These are phyloP conservation scores for Ailuropoda melanoleuca DNA, from an alignment of 2,113 vertebrate species.

Conservation along the genomic window DNA sequence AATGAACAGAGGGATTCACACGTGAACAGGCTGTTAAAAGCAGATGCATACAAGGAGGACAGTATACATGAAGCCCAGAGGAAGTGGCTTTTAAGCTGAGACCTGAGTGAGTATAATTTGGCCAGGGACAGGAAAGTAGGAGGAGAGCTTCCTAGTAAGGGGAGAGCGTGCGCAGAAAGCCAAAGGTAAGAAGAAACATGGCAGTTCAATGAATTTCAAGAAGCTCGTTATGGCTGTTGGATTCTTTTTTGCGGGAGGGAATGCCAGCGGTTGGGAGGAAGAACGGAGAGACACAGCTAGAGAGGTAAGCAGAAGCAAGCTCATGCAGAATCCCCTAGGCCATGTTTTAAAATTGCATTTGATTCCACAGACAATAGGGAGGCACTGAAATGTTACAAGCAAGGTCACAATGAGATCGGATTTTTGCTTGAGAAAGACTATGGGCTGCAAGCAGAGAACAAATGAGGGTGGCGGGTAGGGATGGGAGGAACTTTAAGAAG, in stretches of 20 bases:
- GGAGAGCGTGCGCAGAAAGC: background rate
- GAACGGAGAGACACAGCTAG: background rate
- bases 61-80: background rate
- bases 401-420: background rate
- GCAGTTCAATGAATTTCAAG: background rate
- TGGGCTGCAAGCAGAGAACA: background rate
- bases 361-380: background rate
- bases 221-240: background rate
- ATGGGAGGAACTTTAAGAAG: background rate
- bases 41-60: background rate
- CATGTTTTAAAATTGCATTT: background rate
- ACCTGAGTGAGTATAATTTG: background rate
- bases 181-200: background rate
- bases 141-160: background rate
- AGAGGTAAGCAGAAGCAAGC: background rate
- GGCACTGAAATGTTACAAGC: background rate
- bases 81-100: background rate
- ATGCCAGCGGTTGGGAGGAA: background rate
- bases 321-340: background rate
- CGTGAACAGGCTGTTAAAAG: background rate
- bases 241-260: background rate
- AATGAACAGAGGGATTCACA: background rate
- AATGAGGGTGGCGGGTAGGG: background rate
- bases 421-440: conserved; percentile 7
- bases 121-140: background rate